A percentile compares a stretch with the other conserved stretches of the same genome.
These are phyloP conservation scores for Eremophila alpestris DNA, from an alignment of 2,797 vertebrate species.

Conservation along the genomic window DNA sequence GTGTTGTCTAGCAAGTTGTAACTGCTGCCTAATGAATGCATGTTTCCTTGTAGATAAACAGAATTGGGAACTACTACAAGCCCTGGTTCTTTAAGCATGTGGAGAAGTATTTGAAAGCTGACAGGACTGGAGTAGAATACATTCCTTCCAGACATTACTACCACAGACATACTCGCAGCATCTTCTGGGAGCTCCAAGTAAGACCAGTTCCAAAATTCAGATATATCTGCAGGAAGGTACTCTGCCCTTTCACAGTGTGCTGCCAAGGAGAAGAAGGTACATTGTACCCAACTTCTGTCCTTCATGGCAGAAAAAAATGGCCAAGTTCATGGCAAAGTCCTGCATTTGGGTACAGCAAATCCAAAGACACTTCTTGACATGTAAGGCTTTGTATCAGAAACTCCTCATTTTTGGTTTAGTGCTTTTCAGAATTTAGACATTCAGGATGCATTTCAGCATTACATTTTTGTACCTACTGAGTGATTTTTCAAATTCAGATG, in stretches of 20 bases:
- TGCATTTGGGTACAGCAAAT: not conserved
- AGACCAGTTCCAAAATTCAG: not conserved
- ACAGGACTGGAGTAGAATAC: conserved; percentile 84
- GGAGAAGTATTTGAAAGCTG: conserved; percentile 84
- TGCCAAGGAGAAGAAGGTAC: too few species aligned
- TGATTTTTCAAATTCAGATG: not conserved
- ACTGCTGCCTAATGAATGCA: not conserved
- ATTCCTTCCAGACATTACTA: conserved; percentile 96
- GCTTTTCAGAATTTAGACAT: not conserved
- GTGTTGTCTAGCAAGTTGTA: not conserved
- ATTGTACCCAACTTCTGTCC: not conserved
- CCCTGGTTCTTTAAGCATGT: conserved; percentile 98
- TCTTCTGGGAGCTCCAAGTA: conserved; percentile 99
- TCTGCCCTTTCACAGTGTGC: not conserved
- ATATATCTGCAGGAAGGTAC: not conserved
- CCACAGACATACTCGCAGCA: conserved; percentile 95
- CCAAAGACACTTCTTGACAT: not conserved
- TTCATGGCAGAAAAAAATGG: not conserved
- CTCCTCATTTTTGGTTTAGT: not conserved
- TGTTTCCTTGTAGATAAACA: conserved; percentile 84
- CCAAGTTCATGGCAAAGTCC: not conserved
- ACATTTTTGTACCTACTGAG: not conserved
- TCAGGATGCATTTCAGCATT: not conserved
- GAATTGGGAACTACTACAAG: conserved; percentile 93
- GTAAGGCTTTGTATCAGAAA: not conserved